These are phyloP conservation scores for Drosophila pullipes DNA, from an alignment of 2,888 invertebrate species.

Conservation along the genomic window DNA sequence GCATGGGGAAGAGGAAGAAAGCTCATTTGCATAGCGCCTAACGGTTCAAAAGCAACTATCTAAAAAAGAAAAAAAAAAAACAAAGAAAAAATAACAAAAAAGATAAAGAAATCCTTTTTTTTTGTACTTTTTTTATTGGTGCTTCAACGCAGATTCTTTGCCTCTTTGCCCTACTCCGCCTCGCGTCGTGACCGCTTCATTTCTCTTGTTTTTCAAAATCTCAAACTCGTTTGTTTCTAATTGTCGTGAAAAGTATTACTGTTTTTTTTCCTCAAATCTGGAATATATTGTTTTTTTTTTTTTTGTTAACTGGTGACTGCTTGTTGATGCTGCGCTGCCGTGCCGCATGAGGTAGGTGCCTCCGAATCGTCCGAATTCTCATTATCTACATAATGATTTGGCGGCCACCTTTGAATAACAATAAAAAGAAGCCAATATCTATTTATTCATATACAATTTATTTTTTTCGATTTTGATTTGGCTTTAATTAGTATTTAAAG, in stretches of 20 bases:
- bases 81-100: constrained; percentile 7
- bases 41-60: constrained; percentile 42
- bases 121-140: constrained; percentile 46
- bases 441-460: constrained; percentile 6
- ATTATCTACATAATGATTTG: constrained; percentile 34
- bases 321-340: constrained; percentile 47
- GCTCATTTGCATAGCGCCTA: constrained; percentile 51
- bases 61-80: constrained; percentile 4
- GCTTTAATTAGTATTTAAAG: constrained; percentile 73
- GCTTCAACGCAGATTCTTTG: constrained; percentile 31
- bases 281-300: neutral
- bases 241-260: neutral
- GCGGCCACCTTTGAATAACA: constrained; percentile 38
- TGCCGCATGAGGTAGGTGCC: constrained; percentile 48
- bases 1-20: constrained; percentile 49
- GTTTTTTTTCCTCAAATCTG: neutral
- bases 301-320: constrained; percentile 24
- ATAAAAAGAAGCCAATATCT: constrained; percentile 4
- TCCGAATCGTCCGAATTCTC: neutral
- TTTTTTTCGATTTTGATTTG: constrained; percentile 32
- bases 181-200: constrained; percentile 11
- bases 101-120: constrained; percentile 25
- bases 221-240: constrained; percentile 13
- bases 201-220: constrained; percentile 8
- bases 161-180: constrained; percentile 5